Evolutionary conservation across 2,888 invertebrate genomes (phyloP), one percentile per base, ranked within the genome.

Genomic region (Drosophila rellima): DNA sequence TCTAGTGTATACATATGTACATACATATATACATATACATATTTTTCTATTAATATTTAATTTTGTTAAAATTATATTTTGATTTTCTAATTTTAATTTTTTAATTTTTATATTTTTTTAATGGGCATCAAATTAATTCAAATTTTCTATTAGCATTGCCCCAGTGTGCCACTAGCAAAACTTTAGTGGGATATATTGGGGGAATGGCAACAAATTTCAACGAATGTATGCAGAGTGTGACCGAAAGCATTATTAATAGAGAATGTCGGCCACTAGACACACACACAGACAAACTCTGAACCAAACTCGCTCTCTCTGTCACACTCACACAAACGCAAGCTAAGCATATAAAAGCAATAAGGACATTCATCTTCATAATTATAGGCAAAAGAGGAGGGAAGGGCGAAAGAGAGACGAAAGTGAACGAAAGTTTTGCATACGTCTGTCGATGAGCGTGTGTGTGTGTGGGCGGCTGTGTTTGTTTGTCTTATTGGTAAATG

Each of bases 341-440:
- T 72, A 74, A 62, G 71, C 79, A 80, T 80, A 85, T 82, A 87
- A 82, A 82, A 82, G 84, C 85, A 85, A 84, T 87, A 87, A 87
- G 82, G 65, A 83, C 88, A 87, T 86, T 88, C 83, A 85, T 86
- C 86, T 86, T 86, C 82, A 88, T 88, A 86, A 86, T 86, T 86
- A 85, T 74, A 55, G 81, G 55, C 78, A 63, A 47, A 51, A 13
- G 8, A 15, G n/a, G 37, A 10, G 59, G 55, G 20, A 48, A 37
- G 15, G 18, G 64, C 66, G 52, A 44, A 64, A 20, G 59, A 8
- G 37, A 5, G n/a, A 37, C n/a, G 50, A 35, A 37, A 60, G 61
- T n/a, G 39, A 42, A 20, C 35, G 47, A 87, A 84, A 87, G 85
- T 87, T 85, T 85, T 85, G 85, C 85, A 85, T 85, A 87, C 80